A percentile compares a stretch with the other conserved stretches of the same genome.
phyloP scores from a whole-genome alignment of 2,797 vertebrate genomes.

The Amazona finschi region DNA sequence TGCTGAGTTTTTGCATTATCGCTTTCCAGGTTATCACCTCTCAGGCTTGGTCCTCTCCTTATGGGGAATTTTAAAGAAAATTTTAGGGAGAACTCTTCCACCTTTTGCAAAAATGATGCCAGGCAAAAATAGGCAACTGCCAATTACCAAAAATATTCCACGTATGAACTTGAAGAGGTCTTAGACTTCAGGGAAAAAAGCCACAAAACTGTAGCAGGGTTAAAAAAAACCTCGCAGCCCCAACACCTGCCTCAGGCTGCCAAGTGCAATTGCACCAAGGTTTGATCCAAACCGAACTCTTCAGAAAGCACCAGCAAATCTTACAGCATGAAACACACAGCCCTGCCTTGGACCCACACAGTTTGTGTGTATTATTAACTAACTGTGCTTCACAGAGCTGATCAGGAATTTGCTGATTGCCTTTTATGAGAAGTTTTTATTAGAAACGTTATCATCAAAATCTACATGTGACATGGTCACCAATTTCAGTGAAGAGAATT shows the following conservation, averaged over 20 bases:
- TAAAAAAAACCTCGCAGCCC: fast-evolving
- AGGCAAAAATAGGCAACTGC: not conserved
- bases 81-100: not conserved
- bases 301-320: not conserved
- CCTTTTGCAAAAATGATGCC: not conserved
- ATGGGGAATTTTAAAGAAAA: not conserved
- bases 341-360: not conserved
- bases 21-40: not conserved
- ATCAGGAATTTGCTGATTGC: not conserved
- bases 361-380: not conserved
- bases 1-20: not conserved
- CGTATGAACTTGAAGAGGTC: not conserved
- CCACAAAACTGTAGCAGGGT: not conserved
- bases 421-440: not conserved
- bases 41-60: not conserved
- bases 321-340: not conserved
- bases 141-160: not conserved
- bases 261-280: not conserved
- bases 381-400: not conserved
- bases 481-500: not conserved
- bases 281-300: not conserved
- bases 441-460: not conserved
- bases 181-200: not conserved
- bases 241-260: not conserved
- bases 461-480: too few species aligned